Percentiles rank a stretch among this genome's conserved stretches.
These are phyloP conservation scores for Columbina picui DNA, from an alignment of 2,113 vertebrate genomes.

Conservation along the genomic window DNA sequence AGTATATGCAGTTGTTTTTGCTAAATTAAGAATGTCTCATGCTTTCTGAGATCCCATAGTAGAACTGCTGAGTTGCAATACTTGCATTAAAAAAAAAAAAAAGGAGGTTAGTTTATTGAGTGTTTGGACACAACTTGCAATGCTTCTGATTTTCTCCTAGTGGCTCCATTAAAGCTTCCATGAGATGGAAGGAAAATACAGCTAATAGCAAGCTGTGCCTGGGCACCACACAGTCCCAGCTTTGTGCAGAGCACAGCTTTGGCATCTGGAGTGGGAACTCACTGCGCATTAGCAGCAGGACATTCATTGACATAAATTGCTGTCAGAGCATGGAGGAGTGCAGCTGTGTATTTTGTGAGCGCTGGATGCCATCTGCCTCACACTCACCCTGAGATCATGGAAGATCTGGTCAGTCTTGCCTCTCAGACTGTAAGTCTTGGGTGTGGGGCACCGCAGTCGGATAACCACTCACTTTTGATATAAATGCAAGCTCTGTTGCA, in stretches of 20 bases:
- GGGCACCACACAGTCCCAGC: not conserved
- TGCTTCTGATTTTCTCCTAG: not conserved
- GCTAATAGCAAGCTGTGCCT: not conserved
- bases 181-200: not conserved
- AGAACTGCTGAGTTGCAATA: not conserved
- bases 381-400: not conserved
- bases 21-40: slow-evolving; percentile 24
- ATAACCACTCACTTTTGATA: not conserved
- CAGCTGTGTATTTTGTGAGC: not conserved
- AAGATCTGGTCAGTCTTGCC: not conserved
- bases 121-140: not conserved
- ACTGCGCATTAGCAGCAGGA: not conserved
- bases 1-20: not conserved
- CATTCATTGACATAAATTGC: not conserved
- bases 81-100: not conserved
- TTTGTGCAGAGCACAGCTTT: not conserved
- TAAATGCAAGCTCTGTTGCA: not conserved
- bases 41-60: not conserved
- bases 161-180: not conserved
- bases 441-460: rapidly evolving
- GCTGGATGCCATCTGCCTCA: not conserved
- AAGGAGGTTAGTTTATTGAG: not conserved
- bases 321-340: not conserved
- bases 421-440: not conserved
- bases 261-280: not conserved